A percentile compares a stretch with the other conserved stretches of the same genome.
Conservation (phyloP, 35 echinoderm and acorn worm species). For the Ophiothrix spiculata region DNA sequence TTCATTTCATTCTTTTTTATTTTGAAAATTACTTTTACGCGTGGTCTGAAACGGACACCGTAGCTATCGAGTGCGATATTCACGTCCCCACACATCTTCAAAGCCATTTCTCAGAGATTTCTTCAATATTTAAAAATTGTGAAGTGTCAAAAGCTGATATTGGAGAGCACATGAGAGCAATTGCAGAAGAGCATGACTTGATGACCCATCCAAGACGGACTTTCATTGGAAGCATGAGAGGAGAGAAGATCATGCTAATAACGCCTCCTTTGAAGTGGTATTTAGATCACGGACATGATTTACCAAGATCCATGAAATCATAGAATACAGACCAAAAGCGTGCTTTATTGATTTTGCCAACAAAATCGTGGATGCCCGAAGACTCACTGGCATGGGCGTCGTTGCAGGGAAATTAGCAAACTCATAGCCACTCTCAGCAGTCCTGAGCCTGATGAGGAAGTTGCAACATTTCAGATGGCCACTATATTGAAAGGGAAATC, state of each 20-base stretch:
- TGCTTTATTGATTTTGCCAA: slow-evolving; percentile 32
- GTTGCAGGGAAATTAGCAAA: no score
- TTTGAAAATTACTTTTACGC: no score
- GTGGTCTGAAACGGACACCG: no score
- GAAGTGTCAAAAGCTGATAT: slow-evolving; percentile 14
- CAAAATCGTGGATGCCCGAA: background rate
- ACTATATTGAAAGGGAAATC: no score
- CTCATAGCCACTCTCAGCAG: no score
- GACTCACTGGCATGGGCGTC: background rate
- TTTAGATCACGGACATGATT: background rate
- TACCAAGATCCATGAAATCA: background rate
- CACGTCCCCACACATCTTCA: slow-evolving; percentile 17
- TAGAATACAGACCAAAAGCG: background rate
- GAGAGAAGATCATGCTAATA: no score
- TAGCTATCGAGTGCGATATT: no score
- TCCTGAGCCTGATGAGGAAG: no score
- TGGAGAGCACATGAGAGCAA: slow-evolving; percentile 9
- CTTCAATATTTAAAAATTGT: slow-evolving; percentile 20
- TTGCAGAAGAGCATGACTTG: background rate
- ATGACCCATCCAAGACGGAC: background rate
- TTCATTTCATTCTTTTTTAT: no score
- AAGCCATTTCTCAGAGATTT: background rate
- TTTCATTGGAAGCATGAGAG: no score
- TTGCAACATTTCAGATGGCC: no score
- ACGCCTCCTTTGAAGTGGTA: slow-evolving; percentile 31